These are phyloP conservation scores for Microctenopoma steveboyesi DNA, from an alignment of 2,797 vertebrate species.

Conservation along the genomic window DNA sequence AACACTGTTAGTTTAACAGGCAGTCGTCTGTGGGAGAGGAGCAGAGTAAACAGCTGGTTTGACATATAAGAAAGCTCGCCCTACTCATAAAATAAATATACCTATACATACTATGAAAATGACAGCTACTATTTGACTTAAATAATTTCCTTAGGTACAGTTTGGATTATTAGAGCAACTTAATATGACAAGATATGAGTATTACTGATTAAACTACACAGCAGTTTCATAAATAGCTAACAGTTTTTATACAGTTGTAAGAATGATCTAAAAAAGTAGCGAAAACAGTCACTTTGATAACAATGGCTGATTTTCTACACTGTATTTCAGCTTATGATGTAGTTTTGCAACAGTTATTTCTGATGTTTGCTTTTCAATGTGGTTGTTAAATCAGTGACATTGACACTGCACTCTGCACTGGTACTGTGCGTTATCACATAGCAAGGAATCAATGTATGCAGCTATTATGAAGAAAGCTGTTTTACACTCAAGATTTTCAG, in stretches of 20 bases:
- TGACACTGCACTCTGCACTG: background rate
- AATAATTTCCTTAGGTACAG: too few relatives aligned
- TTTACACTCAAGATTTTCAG: background rate
- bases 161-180: too few relatives aligned
- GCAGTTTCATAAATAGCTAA: too few relatives aligned
- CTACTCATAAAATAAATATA: constrained; percentile 19
- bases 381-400: background rate
- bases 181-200: too few relatives aligned
- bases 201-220: too few relatives aligned
- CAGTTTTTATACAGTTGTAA: too few relatives aligned
- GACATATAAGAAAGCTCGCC: constrained; percentile 35
- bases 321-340: background rate
- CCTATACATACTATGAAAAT: background rate
- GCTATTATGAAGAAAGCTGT: background rate
- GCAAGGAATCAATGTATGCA: background rate
- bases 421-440: background rate
- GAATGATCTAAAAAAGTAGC: too few relatives aligned
- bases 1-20: constrained; percentile 24
- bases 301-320: too few relatives aligned
- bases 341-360: background rate
- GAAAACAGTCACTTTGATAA: too few relatives aligned
- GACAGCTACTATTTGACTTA: too few relatives aligned
- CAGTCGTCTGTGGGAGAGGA: constrained; percentile 22
- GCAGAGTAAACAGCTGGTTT: constrained; percentile 40
- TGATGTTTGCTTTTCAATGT: background rate